phyloP scores from a whole-genome alignment of 2,797 vertebrate genomes.

The Pangasius djambal region DNA sequence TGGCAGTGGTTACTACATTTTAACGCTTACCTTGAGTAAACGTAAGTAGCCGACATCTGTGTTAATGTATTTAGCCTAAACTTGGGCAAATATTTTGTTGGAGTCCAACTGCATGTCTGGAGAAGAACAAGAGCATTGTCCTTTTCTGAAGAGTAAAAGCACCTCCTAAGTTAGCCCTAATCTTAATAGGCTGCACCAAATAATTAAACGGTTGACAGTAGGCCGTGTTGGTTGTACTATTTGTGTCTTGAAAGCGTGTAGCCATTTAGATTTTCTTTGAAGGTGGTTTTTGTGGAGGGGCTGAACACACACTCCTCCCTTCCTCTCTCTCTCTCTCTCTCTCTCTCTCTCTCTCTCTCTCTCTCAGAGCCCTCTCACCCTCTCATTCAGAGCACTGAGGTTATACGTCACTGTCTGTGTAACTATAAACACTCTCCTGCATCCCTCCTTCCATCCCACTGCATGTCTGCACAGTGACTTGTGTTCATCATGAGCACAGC shows the following conservation, averaged over 20 bases:
- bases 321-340: constrained; percentile 17
- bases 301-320: constrained; percentile 53
- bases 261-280: constrained; percentile 51
- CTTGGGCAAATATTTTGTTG: constrained; percentile 42
- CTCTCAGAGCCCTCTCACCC: constrained; percentile 29
- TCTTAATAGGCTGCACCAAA: constrained; percentile 45
- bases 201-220: constrained; percentile 44
- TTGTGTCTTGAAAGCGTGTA: constrained; percentile 48
- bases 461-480: constrained; percentile 17
- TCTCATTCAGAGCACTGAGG: constrained; percentile 48
- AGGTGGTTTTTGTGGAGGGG: constrained; percentile 55
- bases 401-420: constrained; percentile 52
- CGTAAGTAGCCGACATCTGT: constrained; percentile 48
- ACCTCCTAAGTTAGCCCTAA: background rate
- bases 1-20: constrained; percentile 2
- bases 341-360: background rate
- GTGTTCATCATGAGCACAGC: constrained; percentile 14
- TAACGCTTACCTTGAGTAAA: constrained; percentile 30
- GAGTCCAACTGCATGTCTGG: constrained; percentile 17
- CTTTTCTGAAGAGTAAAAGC: constrained; percentile 5
- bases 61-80: constrained; percentile 47
- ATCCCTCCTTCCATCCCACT: constrained; percentile 26
- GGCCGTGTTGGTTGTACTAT: constrained; percentile 35
- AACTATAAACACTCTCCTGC: constrained; percentile 51
- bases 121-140: constrained; percentile 42